Evolutionary conservation across 2,888 invertebrate genomes (phyloP).

Genomic region (Dryobotodes eremita): DNA sequence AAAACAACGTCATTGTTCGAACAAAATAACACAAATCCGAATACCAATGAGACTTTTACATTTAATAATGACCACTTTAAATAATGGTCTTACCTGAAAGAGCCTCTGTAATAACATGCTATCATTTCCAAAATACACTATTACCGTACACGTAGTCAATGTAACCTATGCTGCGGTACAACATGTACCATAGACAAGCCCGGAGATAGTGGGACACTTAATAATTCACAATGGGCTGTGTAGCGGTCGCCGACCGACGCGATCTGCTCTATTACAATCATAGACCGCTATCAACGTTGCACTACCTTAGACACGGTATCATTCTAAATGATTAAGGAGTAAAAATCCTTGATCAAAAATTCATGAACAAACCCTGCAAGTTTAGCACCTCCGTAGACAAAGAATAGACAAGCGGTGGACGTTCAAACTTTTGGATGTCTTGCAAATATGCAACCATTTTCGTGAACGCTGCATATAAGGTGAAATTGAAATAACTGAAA

Average conservation of each 20-base stretch:
- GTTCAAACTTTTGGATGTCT: neutral
- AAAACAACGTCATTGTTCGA: neutral
- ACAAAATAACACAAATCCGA: neutral
- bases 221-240: constrained; percentile 71
- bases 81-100: constrained; percentile 16
- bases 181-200: constrained; percentile 67
- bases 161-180: constrained; percentile 35
- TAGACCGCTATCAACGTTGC: constrained; percentile 64
- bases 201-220: constrained; percentile 68
- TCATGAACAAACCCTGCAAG: neutral
- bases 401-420: neutral
- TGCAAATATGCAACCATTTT: neutral
- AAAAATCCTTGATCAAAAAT: constrained; percentile 17
- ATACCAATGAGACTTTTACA: neutral
- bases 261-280: constrained; percentile 74
- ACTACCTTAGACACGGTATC: constrained; percentile 53
- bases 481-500: neutral
- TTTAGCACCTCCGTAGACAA: neutral
- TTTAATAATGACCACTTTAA: constrained; percentile 25
- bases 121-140: constrained; percentile 39
- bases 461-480: neutral
- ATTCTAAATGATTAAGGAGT: constrained; percentile 4
- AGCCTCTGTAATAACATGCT: constrained; percentile 21
- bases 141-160: constrained; percentile 19
- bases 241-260: constrained; percentile 73